phyloP scores from a whole-genome alignment of 2,797 vertebrate genomes.

The Carduelis carduelis region DNA sequence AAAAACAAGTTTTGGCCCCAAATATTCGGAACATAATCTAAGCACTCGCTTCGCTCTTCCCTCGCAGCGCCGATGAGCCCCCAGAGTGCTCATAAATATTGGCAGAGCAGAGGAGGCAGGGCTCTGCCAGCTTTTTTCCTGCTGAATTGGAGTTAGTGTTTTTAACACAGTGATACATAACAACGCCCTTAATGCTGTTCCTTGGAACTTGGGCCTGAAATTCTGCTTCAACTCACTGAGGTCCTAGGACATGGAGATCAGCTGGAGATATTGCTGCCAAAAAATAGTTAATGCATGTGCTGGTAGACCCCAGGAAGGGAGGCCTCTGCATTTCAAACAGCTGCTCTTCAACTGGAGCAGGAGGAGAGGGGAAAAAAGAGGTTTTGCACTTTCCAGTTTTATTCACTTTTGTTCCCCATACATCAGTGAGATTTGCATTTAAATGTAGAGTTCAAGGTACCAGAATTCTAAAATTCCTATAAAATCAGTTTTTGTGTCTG shows the following conservation, averaged over 20 bases:
- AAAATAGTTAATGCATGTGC: background rate
- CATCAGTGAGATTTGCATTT: background rate
- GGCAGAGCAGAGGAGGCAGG: conserved; percentile 37
- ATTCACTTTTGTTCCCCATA: background rate
- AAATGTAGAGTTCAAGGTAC: background rate
- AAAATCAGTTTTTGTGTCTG: background rate
- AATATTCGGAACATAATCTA: conserved; percentile 4
- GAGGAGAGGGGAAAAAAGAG: background rate
- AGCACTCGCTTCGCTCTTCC: conserved; percentile 11
- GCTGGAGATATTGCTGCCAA: background rate
- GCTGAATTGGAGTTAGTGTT: conserved; percentile 35
- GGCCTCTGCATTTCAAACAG: background rate
- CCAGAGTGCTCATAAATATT: conserved; percentile 39
- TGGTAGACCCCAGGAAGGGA: background rate
- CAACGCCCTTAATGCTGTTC: conserved; percentile 45
- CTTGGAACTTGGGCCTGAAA: conserved; percentile 12
- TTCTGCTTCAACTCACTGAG: conserved; percentile 35
- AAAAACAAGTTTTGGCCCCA: conserved; percentile 45
- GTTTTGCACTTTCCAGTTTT: background rate
- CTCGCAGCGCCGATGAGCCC: conserved; percentile 34
- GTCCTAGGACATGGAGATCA: background rate
- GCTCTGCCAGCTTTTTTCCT: conserved; percentile 48
- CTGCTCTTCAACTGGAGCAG: background rate
- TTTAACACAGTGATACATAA: conserved; percentile 32
- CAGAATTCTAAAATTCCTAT: background rate